Conservation (phyloP, 2,113 vertebrate species). For the Hyaena hyaena region DNA sequence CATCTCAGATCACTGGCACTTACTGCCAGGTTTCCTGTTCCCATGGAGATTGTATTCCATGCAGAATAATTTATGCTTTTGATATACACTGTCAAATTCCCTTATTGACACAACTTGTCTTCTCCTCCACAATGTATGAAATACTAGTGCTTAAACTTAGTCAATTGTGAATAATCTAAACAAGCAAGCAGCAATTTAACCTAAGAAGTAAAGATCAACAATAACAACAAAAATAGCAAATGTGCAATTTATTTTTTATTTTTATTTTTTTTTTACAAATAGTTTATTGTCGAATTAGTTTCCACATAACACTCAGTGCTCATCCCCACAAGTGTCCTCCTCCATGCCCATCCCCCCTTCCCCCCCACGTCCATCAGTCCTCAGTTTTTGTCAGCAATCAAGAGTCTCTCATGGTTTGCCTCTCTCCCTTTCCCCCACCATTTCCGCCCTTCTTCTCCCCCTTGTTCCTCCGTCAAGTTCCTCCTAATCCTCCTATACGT, state of each 20-base stretch:
- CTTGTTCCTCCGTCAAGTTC: too few species aligned
- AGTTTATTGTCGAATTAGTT: too few species aligned
- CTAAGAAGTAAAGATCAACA: neutral
- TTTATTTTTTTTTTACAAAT: too few species aligned
- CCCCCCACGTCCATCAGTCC: too few species aligned
- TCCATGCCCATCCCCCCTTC: too few species aligned
- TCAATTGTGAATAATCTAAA: neutral
- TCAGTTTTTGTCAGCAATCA: too few species aligned
- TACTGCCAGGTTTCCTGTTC: neutral
- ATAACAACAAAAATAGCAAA: neutral
- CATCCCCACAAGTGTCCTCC: too few species aligned
- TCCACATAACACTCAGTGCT: too few species aligned
- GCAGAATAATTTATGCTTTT: neutral
- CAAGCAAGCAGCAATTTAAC: neutral
- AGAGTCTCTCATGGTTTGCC: too few species aligned
- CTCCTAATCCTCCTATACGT: too few species aligned
- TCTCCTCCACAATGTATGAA: neutral
- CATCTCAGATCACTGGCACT: neutral
- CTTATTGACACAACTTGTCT: neutral
- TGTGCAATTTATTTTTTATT: neutral
- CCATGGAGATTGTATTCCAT: neutral
- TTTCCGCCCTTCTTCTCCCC: too few species aligned
- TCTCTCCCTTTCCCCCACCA: too few species aligned
- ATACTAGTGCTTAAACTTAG: neutral
- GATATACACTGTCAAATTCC: neutral